Conservation (phyloP, 1,140 invertebrate genomes). For the Acyrthosiphon pisum region DNA sequence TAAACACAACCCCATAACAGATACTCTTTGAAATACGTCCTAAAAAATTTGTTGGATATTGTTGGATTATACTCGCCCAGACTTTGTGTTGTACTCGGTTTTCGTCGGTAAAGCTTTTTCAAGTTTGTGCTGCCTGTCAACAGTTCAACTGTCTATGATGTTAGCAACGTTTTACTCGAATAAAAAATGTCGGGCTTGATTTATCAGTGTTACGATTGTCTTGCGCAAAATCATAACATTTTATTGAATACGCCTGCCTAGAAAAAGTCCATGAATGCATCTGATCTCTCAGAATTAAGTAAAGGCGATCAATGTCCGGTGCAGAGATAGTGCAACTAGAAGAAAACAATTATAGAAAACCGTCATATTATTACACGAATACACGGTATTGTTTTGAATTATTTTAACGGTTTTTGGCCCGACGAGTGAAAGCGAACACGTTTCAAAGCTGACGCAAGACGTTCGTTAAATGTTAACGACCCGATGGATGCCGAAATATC, state of each 20-base stretch:
- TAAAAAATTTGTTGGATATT: too few species aligned
- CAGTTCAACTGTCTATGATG: too few species aligned
- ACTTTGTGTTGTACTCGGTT: too few species aligned
- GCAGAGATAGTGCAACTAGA: background rate
- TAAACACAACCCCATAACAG: too few species aligned
- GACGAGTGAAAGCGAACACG: slow-evolving; percentile 41
- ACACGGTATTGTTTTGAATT: background rate
- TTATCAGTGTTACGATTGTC: background rate
- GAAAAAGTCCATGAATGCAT: background rate
- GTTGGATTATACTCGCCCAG: too few species aligned
- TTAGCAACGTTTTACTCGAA: too few species aligned
- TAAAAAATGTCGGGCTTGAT: too few species aligned
- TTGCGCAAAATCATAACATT: background rate
- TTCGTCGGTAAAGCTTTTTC: too few species aligned
- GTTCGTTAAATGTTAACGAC: slow-evolving; percentile 38
- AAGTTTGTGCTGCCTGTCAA: too few species aligned
- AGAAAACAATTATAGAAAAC: background rate
- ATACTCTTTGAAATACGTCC: too few species aligned
- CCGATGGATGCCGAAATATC: background rate
- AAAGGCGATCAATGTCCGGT: background rate
- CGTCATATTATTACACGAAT: too few species aligned
- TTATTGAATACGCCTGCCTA: background rate
- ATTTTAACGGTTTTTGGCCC: slow-evolving; percentile 3
- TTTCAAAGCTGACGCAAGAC: slow-evolving; percentile 25
- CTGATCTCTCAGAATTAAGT: background rate